These are phyloP conservation scores for Camelus dromedarius DNA, from an alignment of 2,113 vertebrate genomes.

Conservation along the genomic window DNA sequence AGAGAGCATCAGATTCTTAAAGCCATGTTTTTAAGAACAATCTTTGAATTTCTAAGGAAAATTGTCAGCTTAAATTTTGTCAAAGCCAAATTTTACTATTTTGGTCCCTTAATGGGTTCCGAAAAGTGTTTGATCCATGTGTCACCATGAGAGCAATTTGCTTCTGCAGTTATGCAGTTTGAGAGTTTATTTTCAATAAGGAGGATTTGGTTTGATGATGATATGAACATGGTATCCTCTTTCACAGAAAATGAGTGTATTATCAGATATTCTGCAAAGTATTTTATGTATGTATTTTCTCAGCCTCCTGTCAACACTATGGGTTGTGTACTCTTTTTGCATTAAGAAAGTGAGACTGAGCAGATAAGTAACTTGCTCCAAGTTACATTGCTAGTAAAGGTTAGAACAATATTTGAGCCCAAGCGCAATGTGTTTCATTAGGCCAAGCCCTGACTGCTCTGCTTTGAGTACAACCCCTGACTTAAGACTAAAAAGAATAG, in stretches of 20 bases:
- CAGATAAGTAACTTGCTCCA: not conserved
- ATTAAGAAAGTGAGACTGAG: not conserved
- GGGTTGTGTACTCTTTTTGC: not conserved
- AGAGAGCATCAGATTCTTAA: constrained; percentile 1
- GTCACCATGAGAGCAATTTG: not conserved
- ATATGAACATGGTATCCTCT: not conserved
- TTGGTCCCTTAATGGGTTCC: not conserved
- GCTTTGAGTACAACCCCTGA: not conserved
- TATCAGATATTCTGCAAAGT: constrained; percentile 2
- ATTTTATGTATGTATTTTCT: not conserved
- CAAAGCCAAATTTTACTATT: not conserved
- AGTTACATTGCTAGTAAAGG: not conserved
- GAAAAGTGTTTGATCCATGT: not conserved
- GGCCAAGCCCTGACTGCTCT: not conserved
- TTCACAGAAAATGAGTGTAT: not conserved
- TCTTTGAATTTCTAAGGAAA: constrained; percentile 35
- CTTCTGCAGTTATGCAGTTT: not conserved
- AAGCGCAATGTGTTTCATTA: not conserved
- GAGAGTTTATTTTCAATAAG: constrained; percentile 8
- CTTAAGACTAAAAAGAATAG: not conserved
- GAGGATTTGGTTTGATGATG: not conserved
- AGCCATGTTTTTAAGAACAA: not conserved
- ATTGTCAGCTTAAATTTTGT: not conserved
- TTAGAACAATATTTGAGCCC: not conserved
- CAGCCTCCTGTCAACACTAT: not conserved